A percentile compares a stretch with the other conserved stretches of the same genome.
Evolutionary conservation across 2,113 vertebrate genomes (phyloP).

Genomic region (Coryphaenoides rupestris): DNA sequence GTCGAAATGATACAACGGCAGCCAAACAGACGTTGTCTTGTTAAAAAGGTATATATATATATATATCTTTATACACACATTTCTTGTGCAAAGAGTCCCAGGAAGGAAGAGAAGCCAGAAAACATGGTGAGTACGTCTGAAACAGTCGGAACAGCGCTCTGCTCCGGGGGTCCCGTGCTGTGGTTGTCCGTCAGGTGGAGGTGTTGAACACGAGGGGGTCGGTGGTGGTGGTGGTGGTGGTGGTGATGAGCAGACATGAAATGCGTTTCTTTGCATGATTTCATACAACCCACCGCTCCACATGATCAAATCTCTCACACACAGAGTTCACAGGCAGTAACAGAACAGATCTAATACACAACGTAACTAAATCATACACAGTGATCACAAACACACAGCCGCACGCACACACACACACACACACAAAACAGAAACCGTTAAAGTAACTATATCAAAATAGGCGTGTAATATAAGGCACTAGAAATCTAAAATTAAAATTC

Average conservation of each 20-base stretch:
- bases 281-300: constrained; percentile 32
- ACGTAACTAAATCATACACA: constrained; percentile 47
- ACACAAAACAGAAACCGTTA: constrained; percentile 56
- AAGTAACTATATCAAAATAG: constrained; percentile 73
- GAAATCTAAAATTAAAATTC: constrained; percentile 72
- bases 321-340: constrained; percentile 42
- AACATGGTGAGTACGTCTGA: not conserved
- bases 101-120: constrained; percentile 18
- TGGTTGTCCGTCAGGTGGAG: constrained; percentile 26
- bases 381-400: constrained; percentile 21
- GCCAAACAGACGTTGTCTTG: constrained; percentile 4
- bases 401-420: constrained; percentile 8
- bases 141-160: constrained; percentile 1
- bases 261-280: constrained; percentile 37
- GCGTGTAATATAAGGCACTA: constrained; percentile 77
- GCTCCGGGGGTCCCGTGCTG: not conserved
- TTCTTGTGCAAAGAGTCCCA: constrained; percentile 34
- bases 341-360: constrained; percentile 37
- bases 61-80: constrained; percentile 21
- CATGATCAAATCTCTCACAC: constrained; percentile 37
- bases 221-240: too few species aligned
- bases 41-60: constrained; percentile 13
- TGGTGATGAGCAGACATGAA: constrained; percentile 30
- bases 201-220: constrained; percentile 10
- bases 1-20: constrained; percentile 23